Evolutionary conservation across 2,797 vertebrate species (phyloP).

Genomic region (Pangasius krempfi): DNA sequence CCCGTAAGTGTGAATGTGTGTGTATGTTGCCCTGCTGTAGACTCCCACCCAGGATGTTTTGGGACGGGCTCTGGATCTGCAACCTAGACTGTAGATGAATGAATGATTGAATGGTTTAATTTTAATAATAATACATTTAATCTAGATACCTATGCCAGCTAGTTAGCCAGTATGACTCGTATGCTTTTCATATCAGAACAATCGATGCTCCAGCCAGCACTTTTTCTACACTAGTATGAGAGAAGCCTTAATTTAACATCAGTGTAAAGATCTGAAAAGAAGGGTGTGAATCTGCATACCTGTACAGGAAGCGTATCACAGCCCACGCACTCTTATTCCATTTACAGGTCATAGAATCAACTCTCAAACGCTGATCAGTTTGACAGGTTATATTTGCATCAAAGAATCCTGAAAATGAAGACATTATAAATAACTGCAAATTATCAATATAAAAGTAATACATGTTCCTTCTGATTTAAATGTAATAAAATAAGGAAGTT

Average conservation of each 20-base stretch:
- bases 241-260: not conserved
- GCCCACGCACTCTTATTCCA: conserved; percentile 78
- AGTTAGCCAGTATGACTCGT: not conserved
- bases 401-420: conserved; percentile 47
- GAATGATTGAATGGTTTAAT: not conserved
- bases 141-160: not conserved
- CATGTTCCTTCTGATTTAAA: not conserved
- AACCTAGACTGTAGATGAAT: not conserved
- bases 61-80: not conserved
- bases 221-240: not conserved
- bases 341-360: conserved; percentile 84
- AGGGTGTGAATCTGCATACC: conserved; percentile 58
- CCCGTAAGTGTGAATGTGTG: not conserved
- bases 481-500: not conserved
- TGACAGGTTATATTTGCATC: conserved; percentile 76
- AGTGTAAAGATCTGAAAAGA: not conserved
- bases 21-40: not conserved
- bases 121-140: not conserved
- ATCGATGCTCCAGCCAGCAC: not conserved
- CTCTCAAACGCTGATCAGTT: conserved; percentile 79
- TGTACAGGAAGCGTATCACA: conserved; percentile 62
- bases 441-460: not conserved
- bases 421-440: not conserved
- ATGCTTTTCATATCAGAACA: not conserved
- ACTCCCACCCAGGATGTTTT: not conserved